Evolutionary conservation across 2,113 vertebrate species (phyloP), one percentile per base, ranked within the genome.

Genomic region (Onychorhynchus coronatus): DNA sequence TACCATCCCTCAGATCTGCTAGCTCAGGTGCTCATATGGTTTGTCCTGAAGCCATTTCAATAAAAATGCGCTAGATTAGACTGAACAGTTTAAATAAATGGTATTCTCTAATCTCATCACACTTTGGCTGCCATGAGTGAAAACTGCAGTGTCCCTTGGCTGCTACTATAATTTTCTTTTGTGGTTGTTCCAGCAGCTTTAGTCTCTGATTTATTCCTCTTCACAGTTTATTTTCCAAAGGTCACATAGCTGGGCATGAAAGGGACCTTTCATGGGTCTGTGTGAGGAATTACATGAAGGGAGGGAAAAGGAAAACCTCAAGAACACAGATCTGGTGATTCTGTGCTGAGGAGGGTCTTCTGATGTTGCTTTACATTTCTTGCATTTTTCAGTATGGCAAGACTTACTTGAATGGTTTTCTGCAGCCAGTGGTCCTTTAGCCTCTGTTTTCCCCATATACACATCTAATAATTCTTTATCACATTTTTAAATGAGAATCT

Each of bases 161-260:
- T 92, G 72, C 52, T 90, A 76, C 88, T 71, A 78, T 91, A 73
- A 83, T 94, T 96, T 93, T 95, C 41, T 94, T 96, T 76, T 89
- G 74, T 94, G 82, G 28, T 50, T 92, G 63, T 88, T 95, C 59
- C 68, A 85, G 62, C 41, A 80, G 88, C 70, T 89, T 86, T 71
- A 75, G 56, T 85, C 55, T 84, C 62, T 82, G 88, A 84, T 91
- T 93, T 95, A 90, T 96, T 96, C 85, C 55, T 93, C 78, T 87
- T 85, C 30, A 61, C 47, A 92, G 88, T 88, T 96, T 95, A 74
- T 92, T 96, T 96, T 94, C 79, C 56, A 90, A 88, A 96, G 85
- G 68, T 94, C 88, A 93, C 85, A 88, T 84, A 95, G 79, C 76
- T 94, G 65, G 47, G 85, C 47, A 92, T 94, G 94, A 95, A 96